A percentile compares a stretch with the other conserved stretches of the same genome.
These are phyloP conservation scores for Rattus norvegicus DNA, from an alignment of 2,113 vertebrate genomes.

Conservation along the genomic window GRCr8 NC_086020.1:238690001-238690500, in stretches of 20 bases:
- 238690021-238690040: not conserved
- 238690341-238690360: conserved; percentile 40
- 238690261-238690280: not conserved
- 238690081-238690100: not conserved
- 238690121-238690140: not conserved
- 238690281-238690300: not conserved
- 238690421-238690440: not conserved
- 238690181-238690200: not conserved
- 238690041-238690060: not conserved
- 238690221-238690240: not conserved
- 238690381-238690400: not conserved
- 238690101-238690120: not conserved
- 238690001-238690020: not conserved
- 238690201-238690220: not conserved
- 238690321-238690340: not conserved
- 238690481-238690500: not conserved
- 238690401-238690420: not conserved
- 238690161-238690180: not conserved
- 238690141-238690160: not conserved
- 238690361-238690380: not conserved
- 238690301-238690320: not conserved
- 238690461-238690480: not conserved
- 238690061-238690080: too few relatives aligned
- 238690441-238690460: not conserved
- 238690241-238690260: not conserved